Conservation (phyloP, 2,888 invertebrate species). For the Syritta pipiens region DNA sequence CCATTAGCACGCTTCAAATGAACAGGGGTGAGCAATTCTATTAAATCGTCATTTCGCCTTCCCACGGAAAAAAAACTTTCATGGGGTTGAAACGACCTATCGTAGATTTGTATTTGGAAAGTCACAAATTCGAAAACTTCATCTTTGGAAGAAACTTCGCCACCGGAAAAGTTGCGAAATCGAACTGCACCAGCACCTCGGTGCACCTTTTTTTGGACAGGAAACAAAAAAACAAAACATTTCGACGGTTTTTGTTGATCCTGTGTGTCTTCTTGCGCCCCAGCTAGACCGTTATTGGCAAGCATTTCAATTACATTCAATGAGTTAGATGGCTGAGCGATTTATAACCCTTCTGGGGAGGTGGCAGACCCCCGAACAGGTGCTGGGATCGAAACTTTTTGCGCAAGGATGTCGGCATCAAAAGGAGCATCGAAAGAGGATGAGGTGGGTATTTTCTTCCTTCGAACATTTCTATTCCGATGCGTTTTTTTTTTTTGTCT, state of each 20-base stretch:
- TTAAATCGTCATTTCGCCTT: conserved; percentile 51
- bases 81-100: no score
- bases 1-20: conserved; percentile 61
- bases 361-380: conserved; percentile 47
- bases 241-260: conserved; percentile 60
- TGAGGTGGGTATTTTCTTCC: conserved; percentile 8
- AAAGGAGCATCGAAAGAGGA: conserved; percentile 16
- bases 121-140: no score
- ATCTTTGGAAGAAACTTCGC: conserved; percentile 4
- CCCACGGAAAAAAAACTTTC: neutral
- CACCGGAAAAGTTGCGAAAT: conserved; percentile 56
- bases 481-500: conserved; percentile 11
- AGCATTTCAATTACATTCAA: conserved; percentile 70
- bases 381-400: conserved; percentile 55
- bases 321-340: conserved; percentile 65
- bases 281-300: conserved; percentile 66
- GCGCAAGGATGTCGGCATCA: conserved; percentile 33
- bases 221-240: conserved; percentile 45
- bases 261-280: conserved; percentile 49
- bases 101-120: no score
- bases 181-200: conserved; percentile 29
- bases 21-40: conserved; percentile 37
- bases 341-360: conserved; percentile 52
- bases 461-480: conserved; percentile 35
- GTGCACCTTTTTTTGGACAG: conserved; percentile 46